Base-by-base conservation (phyloP, 2,113 vertebrate species). In the Ovibos moschatus region DNA sequence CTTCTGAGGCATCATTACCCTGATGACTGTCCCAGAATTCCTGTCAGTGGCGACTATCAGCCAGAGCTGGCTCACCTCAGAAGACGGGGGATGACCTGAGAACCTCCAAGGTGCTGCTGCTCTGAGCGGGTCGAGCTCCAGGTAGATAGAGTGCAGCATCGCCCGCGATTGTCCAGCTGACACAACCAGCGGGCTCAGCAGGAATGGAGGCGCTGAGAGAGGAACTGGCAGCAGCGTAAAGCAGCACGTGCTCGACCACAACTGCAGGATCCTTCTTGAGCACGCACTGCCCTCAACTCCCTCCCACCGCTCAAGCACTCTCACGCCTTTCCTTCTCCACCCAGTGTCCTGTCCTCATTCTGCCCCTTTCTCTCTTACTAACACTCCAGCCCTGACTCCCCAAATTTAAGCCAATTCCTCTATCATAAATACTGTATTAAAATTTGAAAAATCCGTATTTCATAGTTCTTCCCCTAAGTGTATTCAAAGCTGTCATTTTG, bases 1-100 rank as follows among this genome's bases (percentile, higher is more conserved):
- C 58, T 83, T 86, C 53, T n/a, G 47, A 86, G 74, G 91, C 17
- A 30, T 86, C 86, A 89, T 93, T 51, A 89, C 78, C 64, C 82
- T 85, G 40, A 79, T 23, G 87, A 53, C 53, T 89, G 58, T 53
- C 92, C 85, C 89, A 89, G 89, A 78, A 67, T 79, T 15, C 87
- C 76, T 91, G 82, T 74, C 85, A 30, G 82, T 9, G 90, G 86
- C 21, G 21, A 82, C 83, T 47, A 88, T 17, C 50, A 47, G 81
- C 78, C 67, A 60, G 15, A 8, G 57, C 36, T 1, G 64, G 53
- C 74, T 94, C 62, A 4, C 27, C 30, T 2, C 12, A 36, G 84
- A 64, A 92, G 90, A 40, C 7, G 28, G 7, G 36, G 14, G n/a
- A 17, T 2, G 71, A 53, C 45, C 71, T 36, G 50, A 87, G 76